Conservation (phyloP, 2,888 invertebrate species). For the Gerris lacustris region DNA sequence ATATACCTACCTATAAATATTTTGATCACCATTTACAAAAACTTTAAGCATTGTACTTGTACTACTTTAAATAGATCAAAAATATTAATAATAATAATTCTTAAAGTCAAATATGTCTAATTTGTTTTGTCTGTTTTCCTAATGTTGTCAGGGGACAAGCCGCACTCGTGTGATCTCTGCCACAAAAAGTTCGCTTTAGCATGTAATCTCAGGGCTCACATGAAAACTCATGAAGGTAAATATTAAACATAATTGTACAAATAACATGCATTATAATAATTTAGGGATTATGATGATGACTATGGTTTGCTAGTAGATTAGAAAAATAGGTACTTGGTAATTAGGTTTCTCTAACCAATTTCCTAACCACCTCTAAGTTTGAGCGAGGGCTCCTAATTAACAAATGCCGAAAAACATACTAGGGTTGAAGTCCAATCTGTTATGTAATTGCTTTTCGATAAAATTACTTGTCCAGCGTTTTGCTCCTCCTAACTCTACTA, state of each 20-base stretch:
- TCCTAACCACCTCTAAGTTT: too few species aligned
- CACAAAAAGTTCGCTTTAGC: conserved; percentile 59
- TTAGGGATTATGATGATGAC: not conserved
- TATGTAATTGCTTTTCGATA: too few species aligned
- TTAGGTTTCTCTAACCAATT: too few species aligned
- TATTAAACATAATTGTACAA: conserved; percentile 16
- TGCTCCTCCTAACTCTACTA: too few species aligned
- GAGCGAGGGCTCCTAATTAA: too few species aligned
- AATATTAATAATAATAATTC: not conserved
- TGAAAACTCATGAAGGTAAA: conserved; percentile 60
- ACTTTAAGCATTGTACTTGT: too few species aligned
- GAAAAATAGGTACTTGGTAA: not conserved
- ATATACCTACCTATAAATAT: too few species aligned
- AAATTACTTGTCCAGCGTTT: too few species aligned
- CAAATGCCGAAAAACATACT: too few species aligned
- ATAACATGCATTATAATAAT: not conserved
- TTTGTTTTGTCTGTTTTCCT: not conserved
- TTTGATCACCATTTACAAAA: too few species aligned
- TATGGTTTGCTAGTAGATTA: not conserved
- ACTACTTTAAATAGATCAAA: too few species aligned
- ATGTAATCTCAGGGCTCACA: conserved; percentile 58
- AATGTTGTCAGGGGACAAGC: conserved; percentile 52
- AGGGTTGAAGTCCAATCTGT: too few species aligned
- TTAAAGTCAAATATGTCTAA: not conserved
- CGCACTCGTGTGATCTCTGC: conserved; percentile 56